phyloP scores from a whole-genome alignment of 2,888 invertebrate species.

The Merodon equestris region DNA sequence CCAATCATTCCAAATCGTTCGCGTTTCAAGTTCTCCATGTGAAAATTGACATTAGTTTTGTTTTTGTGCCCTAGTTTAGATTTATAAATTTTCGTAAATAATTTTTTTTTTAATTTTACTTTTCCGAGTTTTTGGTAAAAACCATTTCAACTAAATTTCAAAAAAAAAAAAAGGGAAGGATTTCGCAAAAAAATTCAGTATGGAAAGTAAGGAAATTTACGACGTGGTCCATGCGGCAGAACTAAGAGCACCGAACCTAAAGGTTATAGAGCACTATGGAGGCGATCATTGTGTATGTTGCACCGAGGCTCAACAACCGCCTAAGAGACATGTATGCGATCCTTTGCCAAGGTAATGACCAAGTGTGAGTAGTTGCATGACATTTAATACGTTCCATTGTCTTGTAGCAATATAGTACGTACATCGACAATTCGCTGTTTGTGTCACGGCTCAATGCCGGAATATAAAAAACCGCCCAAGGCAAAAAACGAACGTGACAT shows the following conservation, averaged over 20 bases:
- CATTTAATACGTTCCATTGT: too few relatives aligned
- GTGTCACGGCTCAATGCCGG: neutral
- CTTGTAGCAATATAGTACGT: too few relatives aligned
- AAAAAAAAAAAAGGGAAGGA: too few relatives aligned
- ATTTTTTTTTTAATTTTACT: too few relatives aligned
- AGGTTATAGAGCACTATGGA: conserved; percentile 1
- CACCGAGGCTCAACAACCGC: conserved; percentile 1
- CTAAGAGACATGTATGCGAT: conserved; percentile 14
- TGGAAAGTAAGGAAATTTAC: neutral
- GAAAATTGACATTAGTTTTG: conserved; percentile 4
- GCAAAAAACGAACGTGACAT: conserved; percentile 27
- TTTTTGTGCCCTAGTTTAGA: neutral
- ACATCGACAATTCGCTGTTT: too few relatives aligned
- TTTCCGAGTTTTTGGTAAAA: too few relatives aligned
- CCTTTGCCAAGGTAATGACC: conserved; percentile 2
- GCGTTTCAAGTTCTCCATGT: conserved; percentile 7
- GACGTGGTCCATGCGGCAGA: conserved; percentile 8
- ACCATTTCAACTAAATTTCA: too few relatives aligned
- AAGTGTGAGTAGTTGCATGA: too few relatives aligned
- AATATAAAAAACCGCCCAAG: neutral
- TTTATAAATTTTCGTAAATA: too few relatives aligned
- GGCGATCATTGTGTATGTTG: conserved; percentile 31
- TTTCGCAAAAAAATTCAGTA: conserved; percentile 1
- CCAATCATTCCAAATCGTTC: too few relatives aligned
- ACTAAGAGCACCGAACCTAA: conserved; percentile 20